Percentiles rank a stretch among this genome's conserved stretches.
These are phyloP conservation scores for Apotomis turbidana DNA, from an alignment of 2,888 invertebrate species.

Conservation along the genomic window DNA sequence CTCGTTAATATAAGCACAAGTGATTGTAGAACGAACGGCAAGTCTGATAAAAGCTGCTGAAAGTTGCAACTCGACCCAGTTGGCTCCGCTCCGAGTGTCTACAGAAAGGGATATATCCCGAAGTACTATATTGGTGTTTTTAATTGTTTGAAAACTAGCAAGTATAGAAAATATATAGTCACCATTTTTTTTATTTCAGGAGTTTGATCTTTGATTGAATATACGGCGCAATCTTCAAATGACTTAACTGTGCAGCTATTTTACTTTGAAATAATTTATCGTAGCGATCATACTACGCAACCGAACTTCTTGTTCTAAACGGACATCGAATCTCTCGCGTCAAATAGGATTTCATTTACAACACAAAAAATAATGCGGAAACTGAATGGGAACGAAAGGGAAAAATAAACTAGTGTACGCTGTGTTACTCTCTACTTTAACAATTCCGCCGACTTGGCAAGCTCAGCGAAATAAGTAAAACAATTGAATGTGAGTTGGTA, in stretches of 20 bases:
- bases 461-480: constrained; percentile 32
- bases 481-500: constrained; percentile 7
- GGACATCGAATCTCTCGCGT: too few relatives aligned
- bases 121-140: constrained; percentile 51
- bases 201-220: too few relatives aligned
- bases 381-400: constrained; percentile 27
- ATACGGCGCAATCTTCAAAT: too few relatives aligned
- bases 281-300: background rate
- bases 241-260: too few relatives aligned
- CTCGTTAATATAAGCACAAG: constrained; percentile 16
- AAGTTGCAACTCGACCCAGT: constrained; percentile 80
- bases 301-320: background rate
- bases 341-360: background rate
- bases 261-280: too few relatives aligned
- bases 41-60: constrained; percentile 65
- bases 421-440: constrained; percentile 36
- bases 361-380: background rate
- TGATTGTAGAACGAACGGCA: constrained; percentile 47
- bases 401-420: constrained; percentile 17
- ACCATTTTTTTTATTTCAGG: too few relatives aligned
- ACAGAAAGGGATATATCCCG: constrained; percentile 60
- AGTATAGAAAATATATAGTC: background rate
- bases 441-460: constrained; percentile 37
- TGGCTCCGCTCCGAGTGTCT: constrained; percentile 71
- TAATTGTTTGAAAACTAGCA: constrained; percentile 56